Evolutionary conservation across 1,140 invertebrate genomes (phyloP).

Genomic region (Temnothorax curvispinosus): DNA sequence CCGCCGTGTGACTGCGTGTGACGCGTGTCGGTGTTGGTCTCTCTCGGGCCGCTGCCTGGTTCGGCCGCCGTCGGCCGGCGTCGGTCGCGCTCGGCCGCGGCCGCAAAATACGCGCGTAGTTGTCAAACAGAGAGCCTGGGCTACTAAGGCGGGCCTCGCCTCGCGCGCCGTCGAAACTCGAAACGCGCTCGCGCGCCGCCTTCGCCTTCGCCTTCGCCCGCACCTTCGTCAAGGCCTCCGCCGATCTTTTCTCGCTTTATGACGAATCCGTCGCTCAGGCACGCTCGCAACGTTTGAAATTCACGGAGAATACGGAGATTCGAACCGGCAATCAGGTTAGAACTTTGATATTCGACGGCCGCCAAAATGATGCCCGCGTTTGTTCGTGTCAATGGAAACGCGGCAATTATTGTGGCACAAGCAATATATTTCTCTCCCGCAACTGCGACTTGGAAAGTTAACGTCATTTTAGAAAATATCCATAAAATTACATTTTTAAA

Average conservation of each 20-base stretch:
- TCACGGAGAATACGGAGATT: too few species aligned
- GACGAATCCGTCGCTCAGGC: background rate
- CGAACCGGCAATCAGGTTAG: background rate
- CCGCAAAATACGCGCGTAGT: conserved; percentile 76
- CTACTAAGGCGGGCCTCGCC: conserved; percentile 56
- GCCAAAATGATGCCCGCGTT: background rate
- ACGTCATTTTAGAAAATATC: background rate
- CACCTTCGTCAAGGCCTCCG: too few species aligned
- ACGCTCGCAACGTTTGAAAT: background rate
- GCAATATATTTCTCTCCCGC: background rate
- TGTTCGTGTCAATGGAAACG: conserved; percentile 3
- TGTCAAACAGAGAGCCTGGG: conserved; percentile 68
- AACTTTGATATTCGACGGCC: background rate
- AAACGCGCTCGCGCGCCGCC: background rate
- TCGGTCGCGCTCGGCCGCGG: conserved; percentile 67
- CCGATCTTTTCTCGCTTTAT: background rate
- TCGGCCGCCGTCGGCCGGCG: conserved; percentile 65
- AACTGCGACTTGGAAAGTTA: background rate
- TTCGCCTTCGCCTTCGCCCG: background rate
- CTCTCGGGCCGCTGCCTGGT: background rate
- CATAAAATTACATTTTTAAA: background rate
- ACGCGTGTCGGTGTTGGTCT: background rate
- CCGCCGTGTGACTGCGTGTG: background rate
- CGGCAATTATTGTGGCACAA: background rate
- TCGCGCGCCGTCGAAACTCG: background rate